Evolutionary conservation across 2,797 vertebrate species (phyloP).

Genomic region (Notamacropus eugenii): DNA sequence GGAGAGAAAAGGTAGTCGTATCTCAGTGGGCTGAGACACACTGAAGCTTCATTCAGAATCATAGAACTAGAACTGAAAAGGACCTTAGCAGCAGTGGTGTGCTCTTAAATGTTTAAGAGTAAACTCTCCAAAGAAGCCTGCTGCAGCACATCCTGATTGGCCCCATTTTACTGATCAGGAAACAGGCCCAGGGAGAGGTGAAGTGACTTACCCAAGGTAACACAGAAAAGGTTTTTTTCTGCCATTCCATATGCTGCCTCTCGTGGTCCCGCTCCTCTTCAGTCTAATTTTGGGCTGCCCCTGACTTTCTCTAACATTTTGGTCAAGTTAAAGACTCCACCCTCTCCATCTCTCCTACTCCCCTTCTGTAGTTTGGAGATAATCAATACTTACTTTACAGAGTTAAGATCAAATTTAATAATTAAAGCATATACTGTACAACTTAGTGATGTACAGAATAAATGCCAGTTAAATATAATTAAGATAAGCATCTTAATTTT

Average conservation of each 20-base stretch:
- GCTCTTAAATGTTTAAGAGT: background rate
- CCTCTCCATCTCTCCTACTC: background rate
- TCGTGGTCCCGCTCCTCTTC: background rate
- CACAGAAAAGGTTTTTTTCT: background rate
- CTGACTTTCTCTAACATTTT: background rate
- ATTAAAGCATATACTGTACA: background rate
- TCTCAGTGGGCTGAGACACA: background rate
- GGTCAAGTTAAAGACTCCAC: slow-evolving; percentile 9
- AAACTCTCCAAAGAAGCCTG: background rate
- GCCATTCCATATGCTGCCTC: background rate
- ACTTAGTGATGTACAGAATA: slow-evolving; percentile 16
- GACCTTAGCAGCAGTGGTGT: accelerated
- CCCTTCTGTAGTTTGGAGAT: background rate
- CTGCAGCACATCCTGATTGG: background rate
- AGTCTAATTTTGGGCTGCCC: slow-evolving; percentile 7
- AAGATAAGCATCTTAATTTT: slow-evolving; percentile 46
- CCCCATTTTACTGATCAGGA: slow-evolving; percentile 18
- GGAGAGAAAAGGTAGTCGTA: background rate
- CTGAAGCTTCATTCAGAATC: background rate
- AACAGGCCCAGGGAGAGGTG: background rate
- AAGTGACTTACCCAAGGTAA: background rate
- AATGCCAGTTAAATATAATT: background rate
- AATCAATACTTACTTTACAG: slow-evolving; percentile 11
- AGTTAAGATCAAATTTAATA: slow-evolving; percentile 27
- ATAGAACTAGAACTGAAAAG: background rate